Evolutionary conservation across 2,113 vertebrate genomes (phyloP).

Genomic region (Bolborhynchus lineola): DNA sequence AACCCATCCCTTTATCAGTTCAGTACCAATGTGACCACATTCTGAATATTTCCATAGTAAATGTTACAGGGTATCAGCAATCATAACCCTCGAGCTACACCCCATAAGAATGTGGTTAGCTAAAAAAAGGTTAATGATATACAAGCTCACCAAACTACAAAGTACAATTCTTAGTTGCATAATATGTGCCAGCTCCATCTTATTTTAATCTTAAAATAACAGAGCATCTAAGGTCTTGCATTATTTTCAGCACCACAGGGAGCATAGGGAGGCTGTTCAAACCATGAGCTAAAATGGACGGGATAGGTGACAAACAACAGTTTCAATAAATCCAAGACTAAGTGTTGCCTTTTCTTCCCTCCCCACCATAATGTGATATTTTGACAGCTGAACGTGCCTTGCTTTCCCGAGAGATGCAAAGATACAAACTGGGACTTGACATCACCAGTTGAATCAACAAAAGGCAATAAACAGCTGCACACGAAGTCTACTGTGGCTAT

Average conservation of each 20-base stretch:
- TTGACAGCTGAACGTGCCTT: conserved; percentile 39
- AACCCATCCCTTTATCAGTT: not conserved
- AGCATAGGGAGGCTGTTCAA: not conserved
- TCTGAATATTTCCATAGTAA: not conserved
- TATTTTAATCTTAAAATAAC: conserved; percentile 31
- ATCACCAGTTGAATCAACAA: not conserved
- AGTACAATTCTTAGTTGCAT: not conserved
- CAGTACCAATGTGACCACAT: not conserved
- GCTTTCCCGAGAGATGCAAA: not conserved
- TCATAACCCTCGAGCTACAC: rapidly evolving
- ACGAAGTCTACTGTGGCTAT: not conserved
- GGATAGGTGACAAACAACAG: not conserved
- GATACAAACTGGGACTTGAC: not conserved
- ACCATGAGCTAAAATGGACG: not conserved
- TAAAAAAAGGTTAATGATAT: not conserved
- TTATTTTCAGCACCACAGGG: not conserved
- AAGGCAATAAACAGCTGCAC: conserved; percentile 31
- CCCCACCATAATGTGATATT: not conserved
- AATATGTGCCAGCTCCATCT: not conserved
- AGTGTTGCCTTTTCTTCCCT: not conserved
- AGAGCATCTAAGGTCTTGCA: not conserved
- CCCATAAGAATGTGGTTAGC: not conserved
- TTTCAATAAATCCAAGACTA: not conserved
- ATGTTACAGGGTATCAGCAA: rapidly evolving
- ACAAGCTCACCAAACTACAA: not conserved